These are phyloP conservation scores for Prosopocoilus inquinatus DNA, from an alignment of 2,888 invertebrate species.

Conservation along the genomic window DNA sequence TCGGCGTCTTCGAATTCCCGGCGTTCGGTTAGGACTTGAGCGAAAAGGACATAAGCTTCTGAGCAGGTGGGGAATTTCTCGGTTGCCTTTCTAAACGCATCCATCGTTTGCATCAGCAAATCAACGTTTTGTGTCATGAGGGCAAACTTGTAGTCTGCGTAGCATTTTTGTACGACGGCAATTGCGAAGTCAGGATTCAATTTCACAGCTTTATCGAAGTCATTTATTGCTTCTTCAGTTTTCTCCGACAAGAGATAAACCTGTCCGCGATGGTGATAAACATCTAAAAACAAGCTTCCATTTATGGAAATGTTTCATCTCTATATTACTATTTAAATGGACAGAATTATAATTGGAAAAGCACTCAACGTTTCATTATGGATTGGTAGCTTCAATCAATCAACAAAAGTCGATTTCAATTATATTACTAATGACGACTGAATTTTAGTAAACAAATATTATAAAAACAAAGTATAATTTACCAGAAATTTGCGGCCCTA, in stretches of 20 bases:
- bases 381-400: neutral
- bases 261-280: constrained; percentile 92
- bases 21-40: constrained; percentile 86
- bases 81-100: constrained; percentile 72
- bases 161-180: constrained; percentile 87
- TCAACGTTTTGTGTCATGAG: constrained; percentile 49
- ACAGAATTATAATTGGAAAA: too few species aligned
- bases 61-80: constrained; percentile 79
- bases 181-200: constrained; percentile 82
- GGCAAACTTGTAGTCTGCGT: constrained; percentile 70
- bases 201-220: constrained; percentile 80
- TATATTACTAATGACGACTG: too few species aligned
- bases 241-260: constrained; percentile 80
- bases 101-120: constrained; percentile 64
- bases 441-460: too few species aligned
- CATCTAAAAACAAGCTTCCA: constrained; percentile 60
- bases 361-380: too few species aligned
- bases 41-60: constrained; percentile 86
- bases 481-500: constrained; percentile 67
- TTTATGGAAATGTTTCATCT: too few species aligned
- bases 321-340: too few species aligned
- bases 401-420: neutral
- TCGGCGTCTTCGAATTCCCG: constrained; percentile 83
- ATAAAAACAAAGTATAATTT: neutral
- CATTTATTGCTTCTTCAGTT: constrained; percentile 74